Conservation (phyloP, 2,888 invertebrate species). For the Auanema freiburgensis region DNA sequence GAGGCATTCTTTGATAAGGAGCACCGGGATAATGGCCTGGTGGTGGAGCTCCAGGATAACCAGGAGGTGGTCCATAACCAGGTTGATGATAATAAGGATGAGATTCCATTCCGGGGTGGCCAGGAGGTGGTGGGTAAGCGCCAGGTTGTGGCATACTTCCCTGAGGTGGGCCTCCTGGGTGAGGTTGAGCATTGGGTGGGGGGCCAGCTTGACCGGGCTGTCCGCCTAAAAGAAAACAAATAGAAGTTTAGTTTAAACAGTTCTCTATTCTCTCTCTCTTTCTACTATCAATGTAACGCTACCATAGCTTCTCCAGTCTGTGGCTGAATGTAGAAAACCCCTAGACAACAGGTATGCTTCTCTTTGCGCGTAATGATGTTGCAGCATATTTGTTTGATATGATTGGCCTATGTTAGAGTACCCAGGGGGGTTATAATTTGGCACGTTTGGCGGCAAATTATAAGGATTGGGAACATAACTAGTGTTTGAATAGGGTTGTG, state of each 20-base stretch:
- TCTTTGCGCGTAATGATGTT: no score
- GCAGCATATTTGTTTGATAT: no score
- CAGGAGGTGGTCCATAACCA: conserved; percentile 1
- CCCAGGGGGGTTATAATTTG: no score
- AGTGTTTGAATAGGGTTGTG: conserved; percentile 25
- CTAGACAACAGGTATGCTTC: no score
- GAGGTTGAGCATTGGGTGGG: conserved; percentile 20
- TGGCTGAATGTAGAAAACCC: no score
- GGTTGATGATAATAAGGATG: not conserved
- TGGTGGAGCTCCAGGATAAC: conserved; percentile 25
- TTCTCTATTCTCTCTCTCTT: not conserved
- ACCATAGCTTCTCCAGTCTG: no score
- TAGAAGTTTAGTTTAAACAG: not conserved
- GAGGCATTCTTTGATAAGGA: conserved; percentile 2
- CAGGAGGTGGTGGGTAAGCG: conserved; percentile 12
- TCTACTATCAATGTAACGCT: no score
- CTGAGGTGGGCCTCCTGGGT: conserved; percentile 13
- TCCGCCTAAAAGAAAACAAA: conserved; percentile 7
- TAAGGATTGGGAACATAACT: no score
- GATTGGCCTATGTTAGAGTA: no score
- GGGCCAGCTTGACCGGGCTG: conserved; percentile 19
- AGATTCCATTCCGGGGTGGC: conserved; percentile 8
- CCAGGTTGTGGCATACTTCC: no score
- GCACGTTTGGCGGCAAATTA: no score
- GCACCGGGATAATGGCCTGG: conserved; percentile 30